Evolutionary conservation across 2,113 vertebrate genomes (phyloP), one percentile per base, ranked within the genome.

Genomic region (Caranx melampygus): DNA sequence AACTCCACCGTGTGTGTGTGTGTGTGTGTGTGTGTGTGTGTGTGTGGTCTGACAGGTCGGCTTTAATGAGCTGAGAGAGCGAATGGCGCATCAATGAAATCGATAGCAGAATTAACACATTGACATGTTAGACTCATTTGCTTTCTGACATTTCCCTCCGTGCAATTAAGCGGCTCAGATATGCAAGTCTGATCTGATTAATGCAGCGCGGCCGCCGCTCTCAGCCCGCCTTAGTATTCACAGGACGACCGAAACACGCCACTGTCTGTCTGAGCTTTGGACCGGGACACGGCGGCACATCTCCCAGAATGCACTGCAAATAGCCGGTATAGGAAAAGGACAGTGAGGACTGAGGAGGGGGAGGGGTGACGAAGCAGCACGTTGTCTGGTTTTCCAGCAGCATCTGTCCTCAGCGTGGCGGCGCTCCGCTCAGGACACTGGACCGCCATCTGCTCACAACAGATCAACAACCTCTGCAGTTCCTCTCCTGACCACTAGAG

Each of bases 41-140:
- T 83, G 81, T 85, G 81, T 65, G 59, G 62, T 74, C 80, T 88
- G 86, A 85, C 81, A 85, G 75, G 83, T 82, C 42, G 18, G 66
- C 73, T 80, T 89, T 92, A 93, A 92, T 89, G 89, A 94, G 87
- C 82, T 85, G 74, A 88, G 75, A 72, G 75, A 79, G 75, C 55
- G 87, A 89, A 79, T 58, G 76, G 82, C 6, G 49, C 85, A 68
- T 91, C 87, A 88, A 92, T 94, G 79, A 87, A 92, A 94, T 93
- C 88, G 59, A 94, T 93, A 87, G 85, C 67, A 83, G 91, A 92
- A 93, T 94, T 91, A 94, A 92, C 84, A 93, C 90, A 92, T 91
- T 91, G 87, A 93, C 89, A 92, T 58, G 73, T 79, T 81, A 52
- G 87, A 89, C 88, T 88, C 89, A 90, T 94, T 94, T 92, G 86